Conservation (phyloP, 2,797 vertebrate genomes). For the Bradypodion pumilum region DNA sequence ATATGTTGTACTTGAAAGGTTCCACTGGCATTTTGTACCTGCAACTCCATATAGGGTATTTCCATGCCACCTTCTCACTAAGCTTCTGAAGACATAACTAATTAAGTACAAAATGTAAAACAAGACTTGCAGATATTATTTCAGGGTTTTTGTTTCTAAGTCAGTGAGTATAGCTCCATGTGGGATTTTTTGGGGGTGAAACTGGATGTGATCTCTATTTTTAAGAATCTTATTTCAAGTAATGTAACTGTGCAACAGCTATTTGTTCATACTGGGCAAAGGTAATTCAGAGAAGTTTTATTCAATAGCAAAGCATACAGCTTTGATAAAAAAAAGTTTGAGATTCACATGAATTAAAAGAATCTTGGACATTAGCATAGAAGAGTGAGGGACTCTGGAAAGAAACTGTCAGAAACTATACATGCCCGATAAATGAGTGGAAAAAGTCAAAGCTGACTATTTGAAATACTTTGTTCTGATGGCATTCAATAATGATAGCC, state of each 20-base stretch:
- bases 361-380: background rate
- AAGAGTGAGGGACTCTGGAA: background rate
- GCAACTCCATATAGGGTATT: background rate
- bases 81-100: background rate
- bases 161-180: background rate
- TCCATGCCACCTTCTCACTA: background rate
- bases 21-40: background rate
- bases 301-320: background rate
- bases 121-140: background rate
- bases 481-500: constrained; percentile 23
- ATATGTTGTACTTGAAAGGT: background rate
- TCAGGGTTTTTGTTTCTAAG: background rate
- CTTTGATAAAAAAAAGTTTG: background rate
- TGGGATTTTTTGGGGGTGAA: background rate
- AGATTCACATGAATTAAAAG: background rate
- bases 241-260: background rate
- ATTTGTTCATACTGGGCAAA: background rate
- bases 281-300: background rate
- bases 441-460: background rate
- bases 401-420: background rate
- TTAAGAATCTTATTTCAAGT: background rate
- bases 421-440: background rate
- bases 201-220: background rate
- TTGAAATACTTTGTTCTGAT: background rate
- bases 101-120: constrained; percentile 6